Evolutionary conservation across 2,113 vertebrate genomes (phyloP).

Genomic region (Nymphicus hollandicus): DNA sequence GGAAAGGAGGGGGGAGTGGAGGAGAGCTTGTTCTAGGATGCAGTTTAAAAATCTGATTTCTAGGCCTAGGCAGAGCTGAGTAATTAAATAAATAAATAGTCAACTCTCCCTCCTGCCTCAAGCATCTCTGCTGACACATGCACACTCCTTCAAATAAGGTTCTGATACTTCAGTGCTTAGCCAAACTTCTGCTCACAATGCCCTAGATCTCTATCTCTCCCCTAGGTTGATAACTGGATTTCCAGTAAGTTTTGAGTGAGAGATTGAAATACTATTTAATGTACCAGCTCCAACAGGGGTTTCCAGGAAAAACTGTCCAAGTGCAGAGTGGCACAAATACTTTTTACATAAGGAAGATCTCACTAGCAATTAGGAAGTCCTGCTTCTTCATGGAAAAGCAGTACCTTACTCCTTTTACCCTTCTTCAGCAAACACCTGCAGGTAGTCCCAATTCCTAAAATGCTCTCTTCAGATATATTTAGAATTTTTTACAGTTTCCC

Average conservation of each 20-base stretch:
- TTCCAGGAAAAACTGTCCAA: constrained; percentile 46
- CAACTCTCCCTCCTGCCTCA: constrained; percentile 14
- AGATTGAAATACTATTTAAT: background rate
- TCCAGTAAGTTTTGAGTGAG: constrained; percentile 56
- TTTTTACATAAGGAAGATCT: background rate
- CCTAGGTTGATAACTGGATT: constrained; percentile 27
- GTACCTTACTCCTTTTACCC: background rate
- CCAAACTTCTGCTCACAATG: background rate
- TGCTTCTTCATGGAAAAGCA: background rate
- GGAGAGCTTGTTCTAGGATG: background rate
- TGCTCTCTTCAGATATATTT: background rate
- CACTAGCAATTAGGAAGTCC: background rate
- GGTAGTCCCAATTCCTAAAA: background rate
- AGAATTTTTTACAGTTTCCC: background rate
- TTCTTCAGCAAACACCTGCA: background rate
- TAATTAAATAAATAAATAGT: background rate
- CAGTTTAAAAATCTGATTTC: background rate
- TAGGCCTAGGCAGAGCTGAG: background rate
- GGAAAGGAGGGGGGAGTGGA: background rate
- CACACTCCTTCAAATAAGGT: background rate
- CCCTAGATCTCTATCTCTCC: constrained; percentile 11
- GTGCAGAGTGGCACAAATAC: background rate
- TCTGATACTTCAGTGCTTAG: background rate
- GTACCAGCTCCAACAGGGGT: background rate
- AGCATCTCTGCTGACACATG: constrained; percentile 21